phyloP scores from a whole-genome alignment of 2,113 vertebrate species.

The Dinomys branickii region DNA sequence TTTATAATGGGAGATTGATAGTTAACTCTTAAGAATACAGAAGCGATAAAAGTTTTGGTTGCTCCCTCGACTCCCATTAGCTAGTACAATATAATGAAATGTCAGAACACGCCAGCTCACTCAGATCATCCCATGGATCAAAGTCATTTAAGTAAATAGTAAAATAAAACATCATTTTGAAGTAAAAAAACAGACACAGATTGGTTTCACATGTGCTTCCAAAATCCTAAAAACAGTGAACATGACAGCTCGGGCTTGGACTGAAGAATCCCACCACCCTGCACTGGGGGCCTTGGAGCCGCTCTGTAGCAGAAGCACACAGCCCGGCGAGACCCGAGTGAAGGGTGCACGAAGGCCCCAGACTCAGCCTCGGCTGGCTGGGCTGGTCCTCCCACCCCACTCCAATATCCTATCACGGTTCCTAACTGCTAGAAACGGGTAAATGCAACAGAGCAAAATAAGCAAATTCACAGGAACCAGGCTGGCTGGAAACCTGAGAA shows the following conservation, averaged over 20 bases:
- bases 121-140: conserved; percentile 53
- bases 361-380: conserved; percentile 14
- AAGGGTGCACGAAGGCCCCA: background rate
- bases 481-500: conserved; percentile 17
- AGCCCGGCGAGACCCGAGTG: background rate
- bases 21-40: conserved; percentile 35
- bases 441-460: conserved; percentile 13
- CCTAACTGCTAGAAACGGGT: conserved; percentile 37
- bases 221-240: conserved; percentile 70
- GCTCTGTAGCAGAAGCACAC: background rate
- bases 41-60: background rate
- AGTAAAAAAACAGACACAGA: conserved; percentile 54
- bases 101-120: conserved; percentile 23
- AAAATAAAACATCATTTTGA: conserved; percentile 42
- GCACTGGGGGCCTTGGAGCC: background rate
- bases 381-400: background rate
- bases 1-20: conserved; percentile 45
- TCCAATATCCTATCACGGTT: background rate
- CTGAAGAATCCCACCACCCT: conserved; percentile 42
- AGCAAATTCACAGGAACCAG: conserved; percentile 19
- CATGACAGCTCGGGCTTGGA: conserved; percentile 35
- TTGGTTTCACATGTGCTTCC: conserved; percentile 69
- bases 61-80: background rate
- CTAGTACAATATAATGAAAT: conserved; percentile 50
- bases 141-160: conserved; percentile 50